A percentile compares a stretch with the other conserved stretches of the same genome.
phyloP scores from a whole-genome alignment of 1,140 invertebrate species.

The Drosophila setifemur region DNA sequence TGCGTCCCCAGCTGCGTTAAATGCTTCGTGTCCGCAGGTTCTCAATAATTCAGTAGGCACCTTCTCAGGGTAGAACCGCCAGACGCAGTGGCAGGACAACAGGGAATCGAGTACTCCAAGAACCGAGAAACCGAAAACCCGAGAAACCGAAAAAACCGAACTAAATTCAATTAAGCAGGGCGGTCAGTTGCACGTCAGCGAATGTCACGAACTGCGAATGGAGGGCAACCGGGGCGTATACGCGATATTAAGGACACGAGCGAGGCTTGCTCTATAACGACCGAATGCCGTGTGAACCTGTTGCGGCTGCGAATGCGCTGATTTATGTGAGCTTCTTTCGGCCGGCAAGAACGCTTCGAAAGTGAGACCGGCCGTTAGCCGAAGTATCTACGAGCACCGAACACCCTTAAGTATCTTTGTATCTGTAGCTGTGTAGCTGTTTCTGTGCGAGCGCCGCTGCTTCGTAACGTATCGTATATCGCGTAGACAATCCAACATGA shows the following conservation, averaged over 20 bases:
- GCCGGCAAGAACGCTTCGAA: conserved; percentile 33
- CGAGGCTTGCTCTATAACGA: conserved; percentile 66
- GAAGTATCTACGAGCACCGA: conserved; percentile 17
- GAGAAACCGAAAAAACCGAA: conserved; percentile 12
- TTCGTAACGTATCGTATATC: conserved; percentile 38
- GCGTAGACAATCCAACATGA: conserved; percentile 58
- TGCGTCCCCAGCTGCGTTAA: conserved; percentile 20
- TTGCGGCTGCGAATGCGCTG: conserved; percentile 62
- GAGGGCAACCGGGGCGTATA: conserved; percentile 3
- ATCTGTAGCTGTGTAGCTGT: not conserved
- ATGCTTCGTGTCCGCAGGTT: conserved; percentile 45
- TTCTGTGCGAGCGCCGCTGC: conserved; percentile 11
- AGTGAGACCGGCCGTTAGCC: conserved; percentile 22
- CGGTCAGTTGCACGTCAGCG: conserved; percentile 2
- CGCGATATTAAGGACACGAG: conserved; percentile 28
- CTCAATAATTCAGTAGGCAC: conserved; percentile 56
- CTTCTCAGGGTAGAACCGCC: conserved; percentile 27
- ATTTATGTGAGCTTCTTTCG: conserved; percentile 64
- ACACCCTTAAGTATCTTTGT: not conserved
- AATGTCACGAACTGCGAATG: not conserved
- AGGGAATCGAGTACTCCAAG: not conserved
- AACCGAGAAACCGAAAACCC: not conserved
- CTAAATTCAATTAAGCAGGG: conserved; percentile 66
- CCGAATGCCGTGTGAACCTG: conserved; percentile 78
- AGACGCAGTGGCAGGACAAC: conserved; percentile 23